These are phyloP conservation scores for Alligator mississippiensis DNA, from an alignment of 2,113 vertebrate genomes.

Conservation along the genomic window DNA sequence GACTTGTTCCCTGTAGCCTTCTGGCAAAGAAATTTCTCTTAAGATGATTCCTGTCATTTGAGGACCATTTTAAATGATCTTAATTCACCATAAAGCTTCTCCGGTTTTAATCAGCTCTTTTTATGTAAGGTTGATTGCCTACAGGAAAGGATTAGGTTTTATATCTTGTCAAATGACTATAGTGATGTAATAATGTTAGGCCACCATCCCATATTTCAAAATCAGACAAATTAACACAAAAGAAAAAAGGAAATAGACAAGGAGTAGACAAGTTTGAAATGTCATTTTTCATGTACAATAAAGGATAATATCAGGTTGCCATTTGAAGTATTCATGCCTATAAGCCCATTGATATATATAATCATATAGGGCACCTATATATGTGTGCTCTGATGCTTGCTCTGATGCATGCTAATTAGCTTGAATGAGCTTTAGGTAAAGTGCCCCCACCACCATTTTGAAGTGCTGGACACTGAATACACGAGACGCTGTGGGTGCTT, in stretches of 20 bases:
- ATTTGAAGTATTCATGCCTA: conserved; percentile 42
- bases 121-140: background rate
- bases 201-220: conserved; percentile 1
- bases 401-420: too few species aligned
- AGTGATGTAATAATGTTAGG: background rate
- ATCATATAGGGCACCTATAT: conserved; percentile 7
- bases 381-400: too few species aligned
- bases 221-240: background rate
- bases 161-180: background rate
- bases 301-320: conserved; percentile 52
- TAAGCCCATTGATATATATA: background rate
- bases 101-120: background rate
- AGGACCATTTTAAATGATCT: background rate
- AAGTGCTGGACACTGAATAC: too few species aligned
- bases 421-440: too few species aligned
- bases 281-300: conserved; percentile 30
- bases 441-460: too few species aligned
- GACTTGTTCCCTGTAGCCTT: background rate
- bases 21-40: background rate
- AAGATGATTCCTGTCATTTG: background rate
- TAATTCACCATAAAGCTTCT: background rate
- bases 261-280: conserved; percentile 27
- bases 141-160: background rate
- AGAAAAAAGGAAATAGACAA: background rate
- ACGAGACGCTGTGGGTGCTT: too few species aligned